Conservation (phyloP, 1,140 invertebrate species). For the Calephelis virginiensis region DNA sequence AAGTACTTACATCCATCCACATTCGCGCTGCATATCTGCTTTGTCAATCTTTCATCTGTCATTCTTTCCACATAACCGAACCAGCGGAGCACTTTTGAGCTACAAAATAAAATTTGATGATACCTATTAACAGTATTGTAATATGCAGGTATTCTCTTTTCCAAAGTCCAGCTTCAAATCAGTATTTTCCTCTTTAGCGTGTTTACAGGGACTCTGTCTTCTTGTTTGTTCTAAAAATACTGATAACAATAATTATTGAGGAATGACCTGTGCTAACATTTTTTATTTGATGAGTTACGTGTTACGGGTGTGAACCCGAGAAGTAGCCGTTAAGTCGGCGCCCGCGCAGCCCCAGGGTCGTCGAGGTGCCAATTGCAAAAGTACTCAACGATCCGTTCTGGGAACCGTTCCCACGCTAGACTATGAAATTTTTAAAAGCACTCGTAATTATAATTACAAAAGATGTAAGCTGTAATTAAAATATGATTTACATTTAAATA, state of each 20-base stretch:
- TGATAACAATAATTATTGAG: background rate
- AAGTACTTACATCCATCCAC: too few relatives aligned
- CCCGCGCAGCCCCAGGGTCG: constrained; percentile 1
- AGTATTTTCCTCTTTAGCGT: too few relatives aligned
- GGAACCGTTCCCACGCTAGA: constrained; percentile 8
- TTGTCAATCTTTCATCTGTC: too few relatives aligned
- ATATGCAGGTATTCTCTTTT: too few relatives aligned
- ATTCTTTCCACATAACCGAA: too few relatives aligned
- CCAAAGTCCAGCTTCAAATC: too few relatives aligned
- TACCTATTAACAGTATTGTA: too few relatives aligned
- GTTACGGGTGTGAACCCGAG: constrained; percentile 14
- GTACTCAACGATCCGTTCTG: constrained; percentile 13
- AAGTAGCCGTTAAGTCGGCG: background rate
- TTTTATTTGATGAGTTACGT: background rate
- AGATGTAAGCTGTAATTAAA: constrained; percentile 4
- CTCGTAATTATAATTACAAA: constrained; percentile 16
- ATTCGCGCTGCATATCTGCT: too few relatives aligned
- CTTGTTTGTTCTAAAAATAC: background rate
- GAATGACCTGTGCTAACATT: background rate
- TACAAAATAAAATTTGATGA: too few relatives aligned
- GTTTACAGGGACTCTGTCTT: too few relatives aligned
- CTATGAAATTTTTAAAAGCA: constrained; percentile 15
- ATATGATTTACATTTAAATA: constrained; percentile 13
- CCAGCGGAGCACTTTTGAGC: too few relatives aligned
- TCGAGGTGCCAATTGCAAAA: constrained; percentile 11